phyloP scores from a whole-genome alignment of 1,140 invertebrate genomes.

The Drosophila ercepeae region DNA sequence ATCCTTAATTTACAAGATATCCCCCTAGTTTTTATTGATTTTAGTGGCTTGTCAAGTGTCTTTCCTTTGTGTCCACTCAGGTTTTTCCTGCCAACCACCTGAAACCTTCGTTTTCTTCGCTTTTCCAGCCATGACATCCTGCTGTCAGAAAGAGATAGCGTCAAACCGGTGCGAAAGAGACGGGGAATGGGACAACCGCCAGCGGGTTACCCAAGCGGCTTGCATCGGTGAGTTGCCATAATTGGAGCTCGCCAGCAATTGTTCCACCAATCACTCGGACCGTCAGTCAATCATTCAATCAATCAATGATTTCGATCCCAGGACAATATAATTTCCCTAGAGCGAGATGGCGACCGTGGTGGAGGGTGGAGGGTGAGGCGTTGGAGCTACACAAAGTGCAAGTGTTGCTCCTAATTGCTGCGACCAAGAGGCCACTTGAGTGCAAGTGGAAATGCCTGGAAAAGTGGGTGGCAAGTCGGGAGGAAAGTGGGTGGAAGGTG shows the following conservation, averaged over 20 bases:
- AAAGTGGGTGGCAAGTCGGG: neutral
- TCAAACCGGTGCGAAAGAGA: neutral
- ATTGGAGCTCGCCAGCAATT: slow-evolving; percentile 28
- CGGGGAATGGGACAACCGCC: neutral
- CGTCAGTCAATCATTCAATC: slow-evolving; percentile 46
- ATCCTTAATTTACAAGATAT: slow-evolving; percentile 19
- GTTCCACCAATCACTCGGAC: slow-evolving; percentile 14
- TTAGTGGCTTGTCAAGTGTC: slow-evolving; percentile 34
- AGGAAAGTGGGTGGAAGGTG: neutral
- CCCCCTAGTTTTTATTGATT: slow-evolving; percentile 22
- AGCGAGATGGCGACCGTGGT: neutral
- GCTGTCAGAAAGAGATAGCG: slow-evolving; percentile 9
- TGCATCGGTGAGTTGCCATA: slow-evolving; percentile 48
- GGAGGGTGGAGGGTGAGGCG: no score
- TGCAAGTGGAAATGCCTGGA: neutral
- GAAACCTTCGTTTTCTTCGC: slow-evolving; percentile 6
- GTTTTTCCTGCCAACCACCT: slow-evolving; percentile 12
- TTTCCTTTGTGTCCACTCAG: slow-evolving; percentile 35
- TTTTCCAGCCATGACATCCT: neutral
- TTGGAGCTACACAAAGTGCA: neutral
- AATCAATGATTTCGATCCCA: slow-evolving; percentile 12
- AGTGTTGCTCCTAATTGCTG: slow-evolving; percentile 6
- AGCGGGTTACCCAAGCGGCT: slow-evolving; percentile 9
- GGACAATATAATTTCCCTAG: slow-evolving; percentile 1
- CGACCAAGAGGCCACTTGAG: slow-evolving; percentile 1